A percentile compares a stretch with the other conserved stretches of the same genome.
Evolutionary conservation across 2,113 vertebrate genomes (phyloP).

Genomic region (Cyanistes caeruleus): DNA sequence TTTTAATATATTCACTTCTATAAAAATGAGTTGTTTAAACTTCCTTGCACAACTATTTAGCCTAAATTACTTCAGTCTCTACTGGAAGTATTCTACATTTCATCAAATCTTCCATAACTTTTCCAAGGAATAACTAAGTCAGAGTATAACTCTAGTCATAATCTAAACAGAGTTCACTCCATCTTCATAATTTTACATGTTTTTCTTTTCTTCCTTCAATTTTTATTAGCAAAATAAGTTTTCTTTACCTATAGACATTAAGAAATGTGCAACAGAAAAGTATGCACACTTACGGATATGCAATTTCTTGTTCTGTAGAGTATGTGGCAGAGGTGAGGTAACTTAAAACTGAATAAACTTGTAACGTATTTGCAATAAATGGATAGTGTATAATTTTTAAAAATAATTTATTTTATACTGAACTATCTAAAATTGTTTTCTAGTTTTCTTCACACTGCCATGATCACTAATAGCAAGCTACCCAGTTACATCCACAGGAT

Average conservation of each 20-base stretch:
- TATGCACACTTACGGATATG: not conserved
- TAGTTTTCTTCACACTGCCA: not conserved
- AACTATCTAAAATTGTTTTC: not conserved
- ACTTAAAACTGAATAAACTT: not conserved
- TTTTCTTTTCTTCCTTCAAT: not conserved
- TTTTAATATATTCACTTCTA: not conserved
- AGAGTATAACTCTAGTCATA: not conserved
- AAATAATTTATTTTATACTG: not conserved
- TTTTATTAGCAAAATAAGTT: not conserved
- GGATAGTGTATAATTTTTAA: accelerated
- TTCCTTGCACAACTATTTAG: not conserved
- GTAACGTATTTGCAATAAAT: not conserved
- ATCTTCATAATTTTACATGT: not conserved
- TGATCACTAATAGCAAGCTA: not conserved
- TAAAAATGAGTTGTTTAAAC: not conserved
- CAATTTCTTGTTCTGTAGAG: not conserved
- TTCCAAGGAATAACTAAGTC: not conserved
- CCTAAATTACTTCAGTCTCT: not conserved
- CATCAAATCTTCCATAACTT: not conserved
- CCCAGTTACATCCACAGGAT: too few species aligned
- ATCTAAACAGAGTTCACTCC: not conserved
- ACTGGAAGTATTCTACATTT: not conserved
- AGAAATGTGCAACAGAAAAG: not conserved
- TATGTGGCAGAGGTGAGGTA: not conserved
- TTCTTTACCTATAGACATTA: not conserved